Evolutionary conservation across 2,888 invertebrate genomes (phyloP).

Genomic region (Escarpia spicata): DNA sequence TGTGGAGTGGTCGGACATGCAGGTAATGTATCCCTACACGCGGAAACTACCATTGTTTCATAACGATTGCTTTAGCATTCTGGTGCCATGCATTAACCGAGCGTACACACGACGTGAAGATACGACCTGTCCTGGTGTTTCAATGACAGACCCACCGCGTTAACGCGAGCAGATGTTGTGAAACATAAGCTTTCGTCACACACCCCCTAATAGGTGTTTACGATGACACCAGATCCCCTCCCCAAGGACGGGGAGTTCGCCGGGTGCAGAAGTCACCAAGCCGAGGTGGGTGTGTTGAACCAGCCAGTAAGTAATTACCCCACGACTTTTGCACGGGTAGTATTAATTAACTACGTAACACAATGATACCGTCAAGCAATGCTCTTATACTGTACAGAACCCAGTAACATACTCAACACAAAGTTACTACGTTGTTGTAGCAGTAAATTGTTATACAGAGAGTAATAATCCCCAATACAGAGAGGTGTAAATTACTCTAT

Average conservation of each 20-base stretch:
- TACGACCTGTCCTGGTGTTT: not conserved
- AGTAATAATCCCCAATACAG: no score
- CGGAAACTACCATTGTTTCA: no score
- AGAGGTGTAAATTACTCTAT: no score
- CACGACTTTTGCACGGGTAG: not conserved
- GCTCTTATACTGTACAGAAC: not conserved
- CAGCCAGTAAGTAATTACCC: not conserved
- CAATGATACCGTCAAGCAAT: not conserved
- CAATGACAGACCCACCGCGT: not conserved
- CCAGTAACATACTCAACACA: no score
- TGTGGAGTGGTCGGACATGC: no score
- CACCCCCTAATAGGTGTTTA: not conserved
- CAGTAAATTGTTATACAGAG: no score
- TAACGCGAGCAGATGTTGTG: not conserved
- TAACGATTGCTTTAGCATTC: no score
- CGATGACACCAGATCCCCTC: not conserved
- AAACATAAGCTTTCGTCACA: slow-evolving; percentile 3
- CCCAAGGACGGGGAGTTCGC: not conserved
- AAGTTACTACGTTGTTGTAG: no score
- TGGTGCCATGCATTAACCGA: no score
- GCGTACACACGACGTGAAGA: no score
- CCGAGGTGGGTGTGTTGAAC: not conserved
- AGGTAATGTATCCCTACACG: no score
- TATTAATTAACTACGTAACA: not conserved
- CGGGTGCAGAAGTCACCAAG: not conserved